phyloP scores from a whole-genome alignment of 2,797 vertebrate genomes.

The Clamator glandarius region DNA sequence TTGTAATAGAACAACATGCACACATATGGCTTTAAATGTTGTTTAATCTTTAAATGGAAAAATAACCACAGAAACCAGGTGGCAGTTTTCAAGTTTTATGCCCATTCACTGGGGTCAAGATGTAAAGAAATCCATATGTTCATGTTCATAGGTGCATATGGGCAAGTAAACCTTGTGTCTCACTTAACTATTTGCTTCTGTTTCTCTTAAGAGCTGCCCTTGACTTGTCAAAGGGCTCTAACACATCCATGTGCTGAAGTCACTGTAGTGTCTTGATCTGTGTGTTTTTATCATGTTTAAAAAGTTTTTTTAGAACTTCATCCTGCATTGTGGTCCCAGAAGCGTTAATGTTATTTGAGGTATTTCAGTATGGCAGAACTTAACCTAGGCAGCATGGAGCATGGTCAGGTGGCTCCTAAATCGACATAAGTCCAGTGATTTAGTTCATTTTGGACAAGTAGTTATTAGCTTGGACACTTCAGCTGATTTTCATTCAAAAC shows the following conservation, averaged over 20 bases:
- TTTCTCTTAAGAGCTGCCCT: background rate
- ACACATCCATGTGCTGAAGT: background rate
- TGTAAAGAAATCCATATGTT: conserved; percentile 29
- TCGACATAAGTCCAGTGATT: background rate
- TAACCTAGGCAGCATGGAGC: background rate
- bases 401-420: background rate
- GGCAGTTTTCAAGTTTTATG: conserved; percentile 26
- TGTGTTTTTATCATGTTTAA: background rate
- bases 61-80: conserved; percentile 27
- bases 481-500: conserved; percentile 23
- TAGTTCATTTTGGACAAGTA: conserved; percentile 1
- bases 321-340: background rate
- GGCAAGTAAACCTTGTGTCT: background rate
- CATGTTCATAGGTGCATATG: background rate
- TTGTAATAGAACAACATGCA: rapidly evolving
- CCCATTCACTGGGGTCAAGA: background rate
- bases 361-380: background rate
- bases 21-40: background rate
- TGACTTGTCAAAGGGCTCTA: background rate
- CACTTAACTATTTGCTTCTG: background rate
- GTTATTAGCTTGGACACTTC: background rate
- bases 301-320: background rate
- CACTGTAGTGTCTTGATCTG: background rate
- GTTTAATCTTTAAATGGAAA: conserved; percentile 33
- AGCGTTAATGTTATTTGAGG: background rate